Percentiles rank a stretch among this genome's conserved stretches.
These are phyloP conservation scores for Ceraclea dissimilis DNA, from an alignment of 2,888 invertebrate species.

Conservation along the genomic window DNA sequence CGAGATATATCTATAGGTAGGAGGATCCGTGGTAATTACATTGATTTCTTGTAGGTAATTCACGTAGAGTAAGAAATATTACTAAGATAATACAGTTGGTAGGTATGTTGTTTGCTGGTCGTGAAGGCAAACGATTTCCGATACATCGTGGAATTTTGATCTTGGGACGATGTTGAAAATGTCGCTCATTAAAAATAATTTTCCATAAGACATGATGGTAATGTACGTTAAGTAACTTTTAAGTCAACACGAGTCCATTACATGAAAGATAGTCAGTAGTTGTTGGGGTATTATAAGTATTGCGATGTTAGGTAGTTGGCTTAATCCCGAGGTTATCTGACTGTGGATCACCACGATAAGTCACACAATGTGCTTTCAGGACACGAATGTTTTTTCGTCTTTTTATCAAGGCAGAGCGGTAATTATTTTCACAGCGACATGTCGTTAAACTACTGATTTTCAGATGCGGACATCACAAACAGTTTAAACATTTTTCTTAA, in stretches of 20 bases:
- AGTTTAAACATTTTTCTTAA: too few relatives aligned
- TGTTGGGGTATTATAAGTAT: too few relatives aligned
- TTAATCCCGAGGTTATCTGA: slow-evolving; percentile 12
- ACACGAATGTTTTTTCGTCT: slow-evolving; percentile 5
- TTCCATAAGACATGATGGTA: not conserved
- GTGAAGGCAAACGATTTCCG: too few relatives aligned
- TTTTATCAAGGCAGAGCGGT: slow-evolving; percentile 4
- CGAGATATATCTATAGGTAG: too few relatives aligned
- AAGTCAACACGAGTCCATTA: not conserved
- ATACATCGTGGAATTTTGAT: slow-evolving; percentile 1
- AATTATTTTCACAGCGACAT: slow-evolving; percentile 12
- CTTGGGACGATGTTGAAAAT: slow-evolving; percentile 1
- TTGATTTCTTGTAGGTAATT: too few relatives aligned
- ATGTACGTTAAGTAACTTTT: not conserved
- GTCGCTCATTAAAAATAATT: slow-evolving; percentile 2
- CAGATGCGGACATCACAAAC: not conserved
- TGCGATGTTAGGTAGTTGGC: not conserved
- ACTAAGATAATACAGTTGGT: too few relatives aligned
- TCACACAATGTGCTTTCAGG: slow-evolving; percentile 9
- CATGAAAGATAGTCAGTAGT: not conserved
- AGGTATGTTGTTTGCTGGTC: too few relatives aligned
- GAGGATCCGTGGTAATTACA: too few relatives aligned
- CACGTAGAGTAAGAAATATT: too few relatives aligned
- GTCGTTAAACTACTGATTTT: not conserved
- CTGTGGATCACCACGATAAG: slow-evolving; percentile 6